phyloP scores from a whole-genome alignment of 2,113 vertebrate species.

The Atlantisia rogersi region DNA sequence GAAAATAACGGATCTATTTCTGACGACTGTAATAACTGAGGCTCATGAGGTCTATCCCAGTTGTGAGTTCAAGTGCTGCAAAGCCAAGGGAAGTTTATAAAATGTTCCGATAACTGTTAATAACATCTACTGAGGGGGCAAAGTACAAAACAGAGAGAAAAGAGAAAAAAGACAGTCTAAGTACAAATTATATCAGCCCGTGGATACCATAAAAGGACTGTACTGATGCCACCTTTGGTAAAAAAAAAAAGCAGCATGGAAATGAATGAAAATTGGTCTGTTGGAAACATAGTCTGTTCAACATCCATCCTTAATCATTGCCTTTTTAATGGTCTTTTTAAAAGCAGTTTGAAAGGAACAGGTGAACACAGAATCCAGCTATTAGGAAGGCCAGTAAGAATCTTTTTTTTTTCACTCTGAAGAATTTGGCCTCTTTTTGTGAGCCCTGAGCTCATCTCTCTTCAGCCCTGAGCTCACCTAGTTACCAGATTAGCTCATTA shows the following conservation, averaged over 20 bases:
- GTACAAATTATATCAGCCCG: background rate
- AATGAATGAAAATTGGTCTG: background rate
- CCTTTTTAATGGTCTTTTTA: background rate
- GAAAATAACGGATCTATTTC: slow-evolving; percentile 46
- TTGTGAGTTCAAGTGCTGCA: background rate
- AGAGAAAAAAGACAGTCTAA: background rate
- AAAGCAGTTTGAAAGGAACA: background rate
- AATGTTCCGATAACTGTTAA: background rate
- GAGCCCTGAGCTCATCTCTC: background rate
- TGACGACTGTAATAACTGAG: slow-evolving; percentile 18
- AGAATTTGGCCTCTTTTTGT: background rate
- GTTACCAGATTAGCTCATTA: background rate
- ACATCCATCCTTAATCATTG: background rate
- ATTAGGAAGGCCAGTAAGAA: background rate
- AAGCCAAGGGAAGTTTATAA: slow-evolving; percentile 33
- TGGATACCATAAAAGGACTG: background rate
- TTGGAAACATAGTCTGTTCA: background rate
- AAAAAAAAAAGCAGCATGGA: background rate
- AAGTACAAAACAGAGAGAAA: background rate
- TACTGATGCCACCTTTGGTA: background rate
- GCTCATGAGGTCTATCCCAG: background rate
- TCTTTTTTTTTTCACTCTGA: background rate
- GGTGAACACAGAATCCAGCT: background rate
- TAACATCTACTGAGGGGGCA: background rate
- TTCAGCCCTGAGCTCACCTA: background rate